Conservation (phyloP, 2,888 invertebrate species). For the Cataglyphis rosenhaueri region DNA sequence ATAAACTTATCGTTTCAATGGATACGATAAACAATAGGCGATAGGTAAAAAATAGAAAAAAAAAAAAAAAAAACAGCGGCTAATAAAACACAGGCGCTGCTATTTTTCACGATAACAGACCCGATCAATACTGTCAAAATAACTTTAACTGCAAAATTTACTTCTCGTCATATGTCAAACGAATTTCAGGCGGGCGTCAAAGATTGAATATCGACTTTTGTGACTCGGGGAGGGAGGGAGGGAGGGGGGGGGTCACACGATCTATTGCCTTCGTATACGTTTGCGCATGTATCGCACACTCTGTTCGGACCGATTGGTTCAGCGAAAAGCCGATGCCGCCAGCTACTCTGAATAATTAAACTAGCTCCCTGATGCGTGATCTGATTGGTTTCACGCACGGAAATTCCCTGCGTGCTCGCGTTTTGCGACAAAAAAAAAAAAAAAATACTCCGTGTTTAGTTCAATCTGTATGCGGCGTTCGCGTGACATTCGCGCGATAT, state of each 20-base stretch:
- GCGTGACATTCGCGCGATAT: conserved; percentile 34
- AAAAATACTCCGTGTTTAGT: conserved; percentile 32
- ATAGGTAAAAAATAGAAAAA: background rate
- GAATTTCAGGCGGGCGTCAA: conserved; percentile 48
- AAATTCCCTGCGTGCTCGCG: conserved; percentile 37
- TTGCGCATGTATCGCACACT: conserved; percentile 38
- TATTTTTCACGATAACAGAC: conserved; percentile 29
- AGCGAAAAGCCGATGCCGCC: conserved; percentile 72
- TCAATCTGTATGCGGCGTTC: conserved; percentile 29
- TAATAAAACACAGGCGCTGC: background rate
- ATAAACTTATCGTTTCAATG: conserved; percentile 13
- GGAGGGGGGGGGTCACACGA: background rate
- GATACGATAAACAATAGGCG: background rate
- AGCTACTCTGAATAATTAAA: conserved; percentile 77
- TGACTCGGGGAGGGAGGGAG: background rate
- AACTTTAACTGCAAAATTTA: conserved; percentile 42
- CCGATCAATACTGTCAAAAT: conserved; percentile 31
- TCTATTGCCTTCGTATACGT: conserved; percentile 45
- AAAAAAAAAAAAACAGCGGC: background rate
- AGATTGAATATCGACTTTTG: conserved; percentile 46
- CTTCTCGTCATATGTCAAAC: conserved; percentile 49
- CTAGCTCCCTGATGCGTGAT: conserved; percentile 68
- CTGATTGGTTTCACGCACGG: conserved; percentile 65
- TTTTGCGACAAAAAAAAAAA: conserved; percentile 29
- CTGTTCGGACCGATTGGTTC: conserved; percentile 72